phyloP scores from a whole-genome alignment of 2,888 invertebrate genomes.

The Drosophila neotestacea region DNA sequence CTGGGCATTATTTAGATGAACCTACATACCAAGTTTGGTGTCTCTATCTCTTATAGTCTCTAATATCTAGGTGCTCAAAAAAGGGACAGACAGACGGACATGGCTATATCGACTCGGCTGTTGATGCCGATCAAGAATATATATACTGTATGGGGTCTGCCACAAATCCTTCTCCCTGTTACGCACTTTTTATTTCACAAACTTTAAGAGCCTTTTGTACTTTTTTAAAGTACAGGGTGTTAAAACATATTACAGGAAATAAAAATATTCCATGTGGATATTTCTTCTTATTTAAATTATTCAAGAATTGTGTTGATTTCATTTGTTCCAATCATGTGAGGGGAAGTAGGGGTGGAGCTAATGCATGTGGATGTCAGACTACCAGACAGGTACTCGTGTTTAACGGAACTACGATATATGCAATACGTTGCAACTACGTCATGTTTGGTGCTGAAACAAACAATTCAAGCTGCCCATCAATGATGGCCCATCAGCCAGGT shows the following conservation, averaged over 20 bases:
- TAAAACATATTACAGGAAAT: neutral
- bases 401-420: neutral
- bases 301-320: neutral
- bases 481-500: slow-evolving; percentile 21
- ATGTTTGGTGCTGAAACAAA: slow-evolving; percentile 17
- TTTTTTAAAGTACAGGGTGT: no score
- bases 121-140: no score
- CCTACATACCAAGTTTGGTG: no score
- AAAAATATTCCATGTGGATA: slow-evolving; percentile 2
- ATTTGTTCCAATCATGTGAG: neutral
- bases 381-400: neutral
- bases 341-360: neutral
- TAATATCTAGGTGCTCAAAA: no score
- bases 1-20: no score
- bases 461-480: slow-evolving; percentile 25
- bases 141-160: no score
- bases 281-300: slow-evolving; percentile 8
- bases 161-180: no score
- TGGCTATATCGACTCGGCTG: no score
- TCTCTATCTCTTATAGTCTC: no score
- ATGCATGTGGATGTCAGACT: neutral
- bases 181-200: no score
- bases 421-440: slow-evolving; percentile 2
- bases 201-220: no score
- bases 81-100: no score